Conservation (phyloP, 2,797 vertebrate species). For the Phoxinus dragarum region DNA sequence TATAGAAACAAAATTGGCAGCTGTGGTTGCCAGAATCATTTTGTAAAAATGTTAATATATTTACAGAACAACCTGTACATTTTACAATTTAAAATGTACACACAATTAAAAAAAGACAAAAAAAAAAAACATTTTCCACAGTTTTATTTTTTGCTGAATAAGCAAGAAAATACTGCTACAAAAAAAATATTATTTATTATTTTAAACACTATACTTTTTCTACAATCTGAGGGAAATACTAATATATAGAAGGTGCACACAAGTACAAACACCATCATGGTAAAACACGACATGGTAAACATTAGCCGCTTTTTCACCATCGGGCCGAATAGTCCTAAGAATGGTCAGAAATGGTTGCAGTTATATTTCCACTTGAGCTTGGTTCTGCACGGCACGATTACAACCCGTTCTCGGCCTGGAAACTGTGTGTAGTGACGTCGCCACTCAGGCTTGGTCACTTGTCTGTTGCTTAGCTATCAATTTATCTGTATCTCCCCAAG, state of each 20-base stretch:
- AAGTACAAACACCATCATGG: background rate
- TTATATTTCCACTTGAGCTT: background rate
- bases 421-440: background rate
- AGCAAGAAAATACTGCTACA: background rate
- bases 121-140: background rate
- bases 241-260: background rate
- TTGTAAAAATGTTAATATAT: background rate
- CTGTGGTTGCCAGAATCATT: background rate
- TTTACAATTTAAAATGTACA: background rate
- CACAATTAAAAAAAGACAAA: background rate
- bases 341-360: background rate
- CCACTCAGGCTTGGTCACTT: background rate
- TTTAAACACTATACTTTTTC: background rate
- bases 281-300: background rate
- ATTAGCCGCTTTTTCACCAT: background rate
- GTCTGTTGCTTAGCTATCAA: background rate
- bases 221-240: background rate
- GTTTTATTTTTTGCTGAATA: background rate
- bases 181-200: background rate
- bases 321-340: background rate
- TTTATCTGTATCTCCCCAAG: background rate
- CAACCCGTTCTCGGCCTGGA: background rate
- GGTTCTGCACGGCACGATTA: background rate
- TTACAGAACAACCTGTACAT: background rate
- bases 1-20: background rate